Evolutionary conservation across 2,888 invertebrate species (phyloP).

Genomic region (Amblyjoppa proteus): DNA sequence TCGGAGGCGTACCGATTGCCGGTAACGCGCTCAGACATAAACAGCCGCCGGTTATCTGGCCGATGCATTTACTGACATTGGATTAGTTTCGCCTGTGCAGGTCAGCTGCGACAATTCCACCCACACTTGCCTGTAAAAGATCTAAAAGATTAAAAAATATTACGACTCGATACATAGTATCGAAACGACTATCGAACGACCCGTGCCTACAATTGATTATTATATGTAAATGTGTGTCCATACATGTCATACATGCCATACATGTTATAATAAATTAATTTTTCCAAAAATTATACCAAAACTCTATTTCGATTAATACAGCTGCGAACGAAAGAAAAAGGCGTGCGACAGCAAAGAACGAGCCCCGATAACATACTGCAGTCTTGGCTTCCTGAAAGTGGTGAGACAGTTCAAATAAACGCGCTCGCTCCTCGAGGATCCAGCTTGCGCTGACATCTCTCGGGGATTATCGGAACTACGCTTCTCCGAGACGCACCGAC

Average conservation of each 20-base stretch:
- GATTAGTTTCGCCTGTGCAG: neutral
- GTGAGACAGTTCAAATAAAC: slow-evolving; percentile 31
- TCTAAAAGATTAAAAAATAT: slow-evolving; percentile 9
- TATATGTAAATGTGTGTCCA: no score
- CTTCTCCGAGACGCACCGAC: neutral
- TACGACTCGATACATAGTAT: no score
- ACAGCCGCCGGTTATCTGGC: neutral
- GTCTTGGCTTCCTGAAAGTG: slow-evolving; percentile 11
- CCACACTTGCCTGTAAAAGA: slow-evolving; percentile 12
- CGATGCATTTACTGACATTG: neutral
- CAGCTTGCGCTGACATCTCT: neutral
- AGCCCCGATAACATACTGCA: slow-evolving; percentile 35
- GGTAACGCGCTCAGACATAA: neutral
- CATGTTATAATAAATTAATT: no score
- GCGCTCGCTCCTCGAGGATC: slow-evolving; percentile 23
- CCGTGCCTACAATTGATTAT: no score
- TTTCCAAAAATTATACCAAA: no score
- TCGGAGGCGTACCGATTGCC: neutral
- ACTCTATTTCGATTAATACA: neutral
- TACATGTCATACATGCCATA: no score
- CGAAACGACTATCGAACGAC: neutral
- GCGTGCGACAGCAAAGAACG: neutral
- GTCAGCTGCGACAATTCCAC: slow-evolving; percentile 23
- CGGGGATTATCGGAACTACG: neutral
- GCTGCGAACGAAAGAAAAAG: neutral